phyloP scores from a whole-genome alignment of 2,888 invertebrate species.

The Iphiclides podalirius region DNA sequence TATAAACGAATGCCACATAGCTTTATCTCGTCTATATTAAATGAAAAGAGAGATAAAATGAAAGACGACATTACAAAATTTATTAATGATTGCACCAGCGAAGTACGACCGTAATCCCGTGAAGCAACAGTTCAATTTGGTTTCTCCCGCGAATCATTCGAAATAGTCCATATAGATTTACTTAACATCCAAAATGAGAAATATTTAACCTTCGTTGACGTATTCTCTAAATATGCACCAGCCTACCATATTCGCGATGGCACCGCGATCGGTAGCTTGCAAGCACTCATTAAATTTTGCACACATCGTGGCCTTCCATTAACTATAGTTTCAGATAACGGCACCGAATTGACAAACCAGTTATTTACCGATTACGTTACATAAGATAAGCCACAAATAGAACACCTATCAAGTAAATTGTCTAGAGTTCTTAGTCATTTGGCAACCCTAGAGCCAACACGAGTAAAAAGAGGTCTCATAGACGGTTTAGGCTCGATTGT shows the following conservation, averaged over 20 bases:
- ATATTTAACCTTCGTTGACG: constrained; percentile 20
- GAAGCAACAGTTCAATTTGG: constrained; percentile 21
- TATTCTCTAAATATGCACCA: constrained; percentile 23
- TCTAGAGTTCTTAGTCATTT: too few species aligned
- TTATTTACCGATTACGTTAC: background rate
- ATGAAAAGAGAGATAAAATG: constrained; percentile 37
- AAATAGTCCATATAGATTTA: constrained; percentile 26
- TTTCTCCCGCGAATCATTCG: constrained; percentile 26
- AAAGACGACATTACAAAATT: constrained; percentile 30
- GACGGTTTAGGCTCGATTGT: too few species aligned
- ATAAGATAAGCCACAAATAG: too few species aligned
- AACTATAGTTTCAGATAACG: constrained; percentile 20
- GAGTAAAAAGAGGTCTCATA: too few species aligned
- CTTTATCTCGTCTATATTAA: constrained; percentile 30
- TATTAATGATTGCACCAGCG: constrained; percentile 28
- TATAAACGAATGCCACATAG: constrained; percentile 30
- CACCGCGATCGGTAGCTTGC: constrained; percentile 14
- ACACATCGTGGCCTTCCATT: constrained; percentile 24
- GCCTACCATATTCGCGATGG: constrained; percentile 22
- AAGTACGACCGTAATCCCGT: constrained; percentile 30
- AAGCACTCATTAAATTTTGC: constrained; percentile 14
- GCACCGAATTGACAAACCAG: constrained; percentile 23
- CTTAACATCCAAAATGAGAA: constrained; percentile 21
- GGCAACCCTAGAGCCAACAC: too few species aligned
- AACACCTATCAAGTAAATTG: too few species aligned